A percentile compares a stretch with the other conserved stretches of the same genome.
phyloP scores from a whole-genome alignment of 2,888 invertebrate genomes.

The Morpho deidamia region DNA sequence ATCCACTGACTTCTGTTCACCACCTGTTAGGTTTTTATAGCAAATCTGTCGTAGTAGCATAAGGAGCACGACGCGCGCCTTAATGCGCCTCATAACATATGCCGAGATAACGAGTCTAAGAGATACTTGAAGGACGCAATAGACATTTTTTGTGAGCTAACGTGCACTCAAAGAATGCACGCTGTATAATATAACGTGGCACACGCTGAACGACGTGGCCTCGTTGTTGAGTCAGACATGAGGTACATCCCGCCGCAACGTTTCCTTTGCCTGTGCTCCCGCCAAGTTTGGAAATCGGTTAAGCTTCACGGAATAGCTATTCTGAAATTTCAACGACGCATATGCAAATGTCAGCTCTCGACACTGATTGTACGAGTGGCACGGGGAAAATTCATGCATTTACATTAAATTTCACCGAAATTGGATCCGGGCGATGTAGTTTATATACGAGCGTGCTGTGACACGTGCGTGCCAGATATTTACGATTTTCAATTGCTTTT shows the following conservation, averaged over 20 bases:
- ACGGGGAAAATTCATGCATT: slow-evolving; percentile 74
- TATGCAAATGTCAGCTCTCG: slow-evolving; percentile 77
- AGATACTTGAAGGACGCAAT: slow-evolving; percentile 38
- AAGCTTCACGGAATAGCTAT: slow-evolving; percentile 67
- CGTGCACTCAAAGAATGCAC: slow-evolving; percentile 36
- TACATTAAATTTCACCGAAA: slow-evolving; percentile 75
- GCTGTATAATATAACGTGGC: slow-evolving; percentile 38
- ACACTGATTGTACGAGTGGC: slow-evolving; percentile 77
- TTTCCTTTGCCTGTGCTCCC: slow-evolving; percentile 51
- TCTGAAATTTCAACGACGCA: slow-evolving; percentile 73
- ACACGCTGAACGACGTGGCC: slow-evolving; percentile 38
- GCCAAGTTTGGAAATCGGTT: slow-evolving; percentile 71
- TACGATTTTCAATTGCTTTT: slow-evolving; percentile 68
- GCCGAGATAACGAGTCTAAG: slow-evolving; percentile 47
- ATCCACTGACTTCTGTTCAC: slow-evolving; percentile 41
- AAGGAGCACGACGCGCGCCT: slow-evolving; percentile 50
- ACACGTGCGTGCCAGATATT: slow-evolving; percentile 61
- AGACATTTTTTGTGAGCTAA: slow-evolving; percentile 39
- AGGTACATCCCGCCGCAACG: slow-evolving; percentile 52
- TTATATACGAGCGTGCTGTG: slow-evolving; percentile 60
- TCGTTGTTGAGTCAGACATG: slow-evolving; percentile 45
- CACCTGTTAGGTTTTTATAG: slow-evolving; percentile 56
- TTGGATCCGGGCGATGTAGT: slow-evolving; percentile 64
- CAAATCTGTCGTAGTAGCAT: slow-evolving; percentile 45
- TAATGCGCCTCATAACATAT: slow-evolving; percentile 42